phyloP scores from a whole-genome alignment of 2,113 vertebrate species.

The Notothenia coriiceps region DNA sequence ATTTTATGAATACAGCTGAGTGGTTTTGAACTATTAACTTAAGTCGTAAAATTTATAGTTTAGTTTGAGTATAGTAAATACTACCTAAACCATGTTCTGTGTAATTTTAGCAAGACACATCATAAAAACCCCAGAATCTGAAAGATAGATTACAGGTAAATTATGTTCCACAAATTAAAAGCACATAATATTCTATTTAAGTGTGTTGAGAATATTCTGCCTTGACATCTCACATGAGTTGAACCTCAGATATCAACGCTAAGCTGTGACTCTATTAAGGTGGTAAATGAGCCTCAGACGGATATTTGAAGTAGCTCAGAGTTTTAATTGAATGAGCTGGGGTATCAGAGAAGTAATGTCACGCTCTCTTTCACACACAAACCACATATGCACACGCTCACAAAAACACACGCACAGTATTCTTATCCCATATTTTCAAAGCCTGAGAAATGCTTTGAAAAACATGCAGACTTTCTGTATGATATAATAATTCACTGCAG shows the following conservation, averaged over 20 bases:
- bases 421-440: slow-evolving; percentile 2
- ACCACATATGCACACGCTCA: background rate
- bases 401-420: background rate
- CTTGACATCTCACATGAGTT: slow-evolving; percentile 18
- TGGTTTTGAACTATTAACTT: background rate
- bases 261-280: slow-evolving; percentile 18
- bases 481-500: background rate
- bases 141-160: slow-evolving; percentile 12
- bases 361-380: slow-evolving; percentile 11
- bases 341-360: slow-evolving; percentile 28
- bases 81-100: background rate
- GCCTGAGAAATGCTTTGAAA: background rate
- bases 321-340: slow-evolving; percentile 47
- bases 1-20: no score
- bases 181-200: slow-evolving; percentile 12
- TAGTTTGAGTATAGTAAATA: background rate
- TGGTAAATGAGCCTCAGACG: slow-evolving; percentile 53
- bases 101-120: background rate
- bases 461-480: background rate
- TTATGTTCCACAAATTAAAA: slow-evolving; percentile 37
- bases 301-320: slow-evolving; percentile 43
- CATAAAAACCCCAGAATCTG: background rate
- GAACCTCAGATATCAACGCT: slow-evolving; percentile 41
- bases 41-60: background rate
- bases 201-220: slow-evolving; percentile 19